These are phyloP conservation scores for Cephus pygmeus DNA, from an alignment of 2,888 invertebrate species.

Conservation along the genomic window DNA sequence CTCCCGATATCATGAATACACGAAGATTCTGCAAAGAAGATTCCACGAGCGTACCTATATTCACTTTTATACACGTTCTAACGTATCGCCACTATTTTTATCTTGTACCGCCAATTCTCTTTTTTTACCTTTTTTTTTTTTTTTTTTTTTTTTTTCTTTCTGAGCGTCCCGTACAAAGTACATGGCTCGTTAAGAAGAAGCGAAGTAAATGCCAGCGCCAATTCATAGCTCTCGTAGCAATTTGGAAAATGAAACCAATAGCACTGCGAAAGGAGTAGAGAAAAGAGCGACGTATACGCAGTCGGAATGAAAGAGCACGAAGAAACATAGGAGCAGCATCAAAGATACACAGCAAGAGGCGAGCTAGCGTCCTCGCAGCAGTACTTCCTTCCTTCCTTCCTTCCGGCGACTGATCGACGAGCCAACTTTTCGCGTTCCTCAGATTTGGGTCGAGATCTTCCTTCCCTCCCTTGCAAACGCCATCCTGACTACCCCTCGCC, in stretches of 20 bases:
- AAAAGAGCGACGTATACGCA: constrained; percentile 30
- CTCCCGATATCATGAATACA: not conserved
- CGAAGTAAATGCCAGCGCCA: constrained; percentile 3
- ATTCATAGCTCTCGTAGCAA: not conserved
- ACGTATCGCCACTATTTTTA: not conserved
- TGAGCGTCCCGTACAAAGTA: constrained; percentile 14
- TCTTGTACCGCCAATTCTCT: constrained; percentile 15
- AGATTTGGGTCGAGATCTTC: constrained; percentile 61
- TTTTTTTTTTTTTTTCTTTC: constrained; percentile 10
- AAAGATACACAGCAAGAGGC: constrained; percentile 53
- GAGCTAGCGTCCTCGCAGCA: constrained; percentile 55
- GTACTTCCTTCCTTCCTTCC: constrained; percentile 63
- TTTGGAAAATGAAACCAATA: constrained; percentile 7
- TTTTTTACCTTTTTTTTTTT: constrained; percentile 13
- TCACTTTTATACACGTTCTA: not conserved
- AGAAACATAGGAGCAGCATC: constrained; percentile 44
- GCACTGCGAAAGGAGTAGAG: constrained; percentile 9
- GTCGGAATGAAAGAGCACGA: constrained; percentile 20
- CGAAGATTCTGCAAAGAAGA: not conserved
- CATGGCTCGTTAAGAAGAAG: not conserved
- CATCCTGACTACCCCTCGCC: constrained; percentile 20
- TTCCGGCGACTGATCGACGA: constrained; percentile 64
- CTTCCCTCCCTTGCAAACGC: constrained; percentile 26
- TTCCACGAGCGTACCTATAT: not conserved
- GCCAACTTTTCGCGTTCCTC: constrained; percentile 60